Evolutionary conservation across 92 coral and sea anemone genomes (phyloP).

Genomic region (Porites evermanni): DNA sequence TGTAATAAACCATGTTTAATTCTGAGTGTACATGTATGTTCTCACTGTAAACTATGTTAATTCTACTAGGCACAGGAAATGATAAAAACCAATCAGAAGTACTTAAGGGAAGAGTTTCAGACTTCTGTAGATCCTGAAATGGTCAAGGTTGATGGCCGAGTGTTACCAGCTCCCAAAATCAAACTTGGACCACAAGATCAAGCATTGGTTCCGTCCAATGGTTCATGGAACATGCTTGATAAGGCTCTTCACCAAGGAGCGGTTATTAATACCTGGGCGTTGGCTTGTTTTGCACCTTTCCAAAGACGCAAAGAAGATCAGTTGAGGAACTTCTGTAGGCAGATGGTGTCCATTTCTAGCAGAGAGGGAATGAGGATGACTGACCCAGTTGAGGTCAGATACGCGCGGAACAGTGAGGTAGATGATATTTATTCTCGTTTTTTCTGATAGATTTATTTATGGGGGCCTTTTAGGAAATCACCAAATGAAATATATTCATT

Average conservation of each 20-base stretch:
- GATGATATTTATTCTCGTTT: no score
- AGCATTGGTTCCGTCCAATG: conserved; percentile 71
- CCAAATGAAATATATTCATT: no score
- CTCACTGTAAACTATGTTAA: background rate
- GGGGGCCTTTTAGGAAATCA: no score
- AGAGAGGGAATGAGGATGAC: conserved; percentile 75
- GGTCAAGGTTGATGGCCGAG: conserved; percentile 85
- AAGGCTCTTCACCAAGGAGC: conserved; percentile 62
- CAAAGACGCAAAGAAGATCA: conserved; percentile 32
- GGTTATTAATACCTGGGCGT: conserved; percentile 71
- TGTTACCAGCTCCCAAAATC: conserved; percentile 81
- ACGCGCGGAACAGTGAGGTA: conserved; percentile 42
- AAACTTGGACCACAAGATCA: conserved; percentile 66
- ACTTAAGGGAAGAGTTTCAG: conserved; percentile 70
- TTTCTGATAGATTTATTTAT: no score
- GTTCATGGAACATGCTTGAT: conserved; percentile 86
- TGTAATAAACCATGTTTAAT: no score
- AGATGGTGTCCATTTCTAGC: conserved; percentile 62
- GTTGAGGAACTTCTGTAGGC: conserved; percentile 47
- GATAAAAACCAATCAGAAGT: conserved; percentile 50
- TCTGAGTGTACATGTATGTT: no score
- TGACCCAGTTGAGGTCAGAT: conserved; percentile 54
- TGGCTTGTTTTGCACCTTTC: conserved; percentile 70
- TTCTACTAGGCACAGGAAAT: conserved; percentile 69
- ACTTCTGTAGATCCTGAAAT: conserved; percentile 75